Evolutionary conservation across 2,888 invertebrate genomes (phyloP), one percentile per base, ranked within the genome.

Genomic region (Lasioglossum leucozonium): DNA sequence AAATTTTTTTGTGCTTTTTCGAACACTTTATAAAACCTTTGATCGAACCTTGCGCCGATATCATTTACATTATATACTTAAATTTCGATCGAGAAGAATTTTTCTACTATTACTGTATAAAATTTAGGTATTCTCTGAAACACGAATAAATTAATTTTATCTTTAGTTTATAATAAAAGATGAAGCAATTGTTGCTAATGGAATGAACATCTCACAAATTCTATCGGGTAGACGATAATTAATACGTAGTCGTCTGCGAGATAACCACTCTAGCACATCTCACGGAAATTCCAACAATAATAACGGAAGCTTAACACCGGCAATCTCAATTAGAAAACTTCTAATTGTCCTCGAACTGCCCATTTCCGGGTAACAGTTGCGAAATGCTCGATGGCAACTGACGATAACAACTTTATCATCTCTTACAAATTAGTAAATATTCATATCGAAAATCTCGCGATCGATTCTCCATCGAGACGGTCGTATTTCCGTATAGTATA

Each of bases 341-440:
- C 37, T 13, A 47, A 26, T 16, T 30, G 11, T 58, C 30, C n/a
- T 47, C 30, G 16, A 62, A 30, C 22, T 30, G 30, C 18, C 16
- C 18, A n/a, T 62, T 51, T 16, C 42, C 71, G 22, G 11, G 4
- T 40, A 65, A 30, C 44, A 42, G 62, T 47, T n/a, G 62, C 40
- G 34, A 37, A 47, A 62, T 30, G 22, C 30, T 42, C 30, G 47
- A 79, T 51, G 58, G 30, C 51, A 79, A 79, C 75, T 82, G 75
- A 42, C 71, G 74, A 79, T 72, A 75, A 37, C 51, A 62, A 71
- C 40, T 79, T 74, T 2, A 4, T 42, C 3, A 47, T 34, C 51
- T 13, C 65, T 73, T 26, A 13, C 22, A 42, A 65, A 47, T 37
- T 65, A 47, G 40, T n/a, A 34, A 51, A 55, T 22, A 22, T 58